Conservation (phyloP, 1,140 invertebrate genomes). For the Drosophila erecta region DNA sequence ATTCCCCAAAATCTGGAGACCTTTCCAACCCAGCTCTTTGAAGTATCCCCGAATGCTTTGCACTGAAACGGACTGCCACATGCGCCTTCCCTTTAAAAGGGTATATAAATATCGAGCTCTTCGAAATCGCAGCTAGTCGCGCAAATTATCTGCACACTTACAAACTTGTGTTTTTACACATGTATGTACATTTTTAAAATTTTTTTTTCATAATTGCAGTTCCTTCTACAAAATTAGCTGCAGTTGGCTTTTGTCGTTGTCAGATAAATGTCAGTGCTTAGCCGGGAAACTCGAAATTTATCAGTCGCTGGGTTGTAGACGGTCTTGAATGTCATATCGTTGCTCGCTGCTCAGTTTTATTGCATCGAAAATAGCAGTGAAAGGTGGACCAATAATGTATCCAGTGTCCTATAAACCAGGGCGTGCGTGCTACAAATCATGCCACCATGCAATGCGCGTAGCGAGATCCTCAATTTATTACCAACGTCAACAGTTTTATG, state of each 20-base stretch:
- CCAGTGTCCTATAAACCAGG: conserved; percentile 25
- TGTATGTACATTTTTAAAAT: conserved; percentile 23
- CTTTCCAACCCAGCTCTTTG: background rate
- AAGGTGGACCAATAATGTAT: conserved; percentile 34
- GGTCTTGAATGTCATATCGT: conserved; percentile 2
- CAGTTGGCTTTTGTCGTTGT: conserved; percentile 60
- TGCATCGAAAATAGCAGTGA: background rate
- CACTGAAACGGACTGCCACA: conserved; percentile 4
- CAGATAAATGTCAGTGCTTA: conserved; percentile 62
- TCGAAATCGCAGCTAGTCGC: conserved; percentile 33
- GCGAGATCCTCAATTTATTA: conserved; percentile 12
- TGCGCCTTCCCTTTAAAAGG: conserved; percentile 18
- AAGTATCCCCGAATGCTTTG: background rate
- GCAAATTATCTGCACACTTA: conserved; percentile 57
- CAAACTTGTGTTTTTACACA: conserved; percentile 25
- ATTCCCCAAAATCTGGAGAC: background rate
- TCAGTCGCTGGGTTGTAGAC: conserved; percentile 25
- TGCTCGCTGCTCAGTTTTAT: background rate
- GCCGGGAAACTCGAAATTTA: conserved; percentile 46
- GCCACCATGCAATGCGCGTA: conserved; percentile 27
- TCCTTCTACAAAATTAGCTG: conserved; percentile 44
- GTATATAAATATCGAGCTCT: conserved; percentile 42
- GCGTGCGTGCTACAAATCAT: conserved; percentile 12
- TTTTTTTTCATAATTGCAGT: conserved; percentile 53
- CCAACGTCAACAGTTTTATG: conserved; percentile 34